Base-by-base conservation (phyloP, 2,797 vertebrate genomes). In the Parauchenoglanis ngamensis region DNA sequence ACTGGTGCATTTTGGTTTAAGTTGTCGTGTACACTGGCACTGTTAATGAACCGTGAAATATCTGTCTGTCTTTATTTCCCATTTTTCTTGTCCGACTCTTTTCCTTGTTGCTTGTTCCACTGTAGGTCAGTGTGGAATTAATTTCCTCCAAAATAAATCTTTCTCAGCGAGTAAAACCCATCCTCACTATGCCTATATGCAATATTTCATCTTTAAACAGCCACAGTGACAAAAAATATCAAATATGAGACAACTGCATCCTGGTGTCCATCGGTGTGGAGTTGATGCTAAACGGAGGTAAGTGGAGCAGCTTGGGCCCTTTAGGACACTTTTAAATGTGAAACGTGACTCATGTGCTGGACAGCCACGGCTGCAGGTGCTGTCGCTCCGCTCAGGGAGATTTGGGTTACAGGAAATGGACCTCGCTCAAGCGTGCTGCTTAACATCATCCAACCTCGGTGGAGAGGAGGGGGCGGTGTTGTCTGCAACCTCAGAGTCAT, bases 331-430 rank as follows among this genome's bases (percentile, higher is more conserved):
- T 94, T 89, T 92, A 86, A 88, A 89, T 92, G 84, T 92, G 90
- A 91, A 92, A 86, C 59, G 79, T 93, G 93, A 94, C 93, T 94
- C 93, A 91, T 75, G 77, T 92, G 91, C 92, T 96, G 94, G 94
- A 93, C 86, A 83, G 90, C 83, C 76, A 73, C 94, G 92, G 89
- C 91, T 90, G 92, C 91, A 94, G 93, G 94, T 92, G 90, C 92
- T 93, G 94, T 93, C 59, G 94, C 94, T 93, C 68, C 81, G 94
- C 94, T 93, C 77, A 90, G 94, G 94, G 95, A 94, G 94, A 94
- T 91, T 96, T 93, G 92, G 88, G 95, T 96, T 96, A 94, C 95
- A 96, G 94, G 95, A 96, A 95, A 94, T 93, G 90, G 91, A 93
- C 90, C 92, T 93, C 94, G 94, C 92, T 94, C 91, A 92, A 92